A percentile compares a stretch with the other conserved stretches of the same genome.
These are phyloP conservation scores for Apis florea DNA, from an alignment of 1,140 invertebrate species.

Conservation along the genomic window DNA sequence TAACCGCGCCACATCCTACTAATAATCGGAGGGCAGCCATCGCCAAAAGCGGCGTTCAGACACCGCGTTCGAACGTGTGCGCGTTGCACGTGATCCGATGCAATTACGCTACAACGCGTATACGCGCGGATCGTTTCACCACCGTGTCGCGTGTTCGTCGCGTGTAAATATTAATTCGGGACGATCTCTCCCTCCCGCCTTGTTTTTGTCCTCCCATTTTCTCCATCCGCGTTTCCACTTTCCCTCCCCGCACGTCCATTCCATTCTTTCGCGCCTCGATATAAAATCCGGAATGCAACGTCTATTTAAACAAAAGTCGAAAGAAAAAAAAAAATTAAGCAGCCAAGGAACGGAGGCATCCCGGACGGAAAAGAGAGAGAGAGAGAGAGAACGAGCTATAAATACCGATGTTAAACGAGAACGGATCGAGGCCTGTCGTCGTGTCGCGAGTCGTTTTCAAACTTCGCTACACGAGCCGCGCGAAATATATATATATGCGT, in stretches of 20 bases:
- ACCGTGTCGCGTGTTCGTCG: conserved; percentile 15
- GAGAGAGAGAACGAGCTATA: too few species aligned
- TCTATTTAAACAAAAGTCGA: too few species aligned
- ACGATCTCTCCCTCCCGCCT: background rate
- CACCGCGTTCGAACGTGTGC: conserved; percentile 33
- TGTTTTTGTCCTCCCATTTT: background rate
- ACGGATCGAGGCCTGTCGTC: background rate
- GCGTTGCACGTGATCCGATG: conserved; percentile 43
- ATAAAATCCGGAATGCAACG: too few species aligned
- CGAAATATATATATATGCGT: background rate
- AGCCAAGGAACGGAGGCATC: too few species aligned
- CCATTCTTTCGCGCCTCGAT: too few species aligned
- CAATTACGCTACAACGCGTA: conserved; percentile 11
- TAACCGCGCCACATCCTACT: conserved; percentile 16
- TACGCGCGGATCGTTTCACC: conserved; percentile 19
- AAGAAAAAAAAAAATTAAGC: too few species aligned
- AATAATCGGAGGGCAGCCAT: background rate
- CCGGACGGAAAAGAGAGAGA: too few species aligned
- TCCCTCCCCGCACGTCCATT: too few species aligned
- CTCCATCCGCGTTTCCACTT: background rate
- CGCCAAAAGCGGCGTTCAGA: conserved; percentile 46
- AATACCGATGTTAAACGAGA: background rate
- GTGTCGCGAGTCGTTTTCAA: conserved; percentile 16
- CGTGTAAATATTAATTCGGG: conserved; percentile 27
- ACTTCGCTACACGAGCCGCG: background rate